Base-by-base conservation (phyloP, 2,113 vertebrate species). In the Ahaetulla prasina region DNA sequence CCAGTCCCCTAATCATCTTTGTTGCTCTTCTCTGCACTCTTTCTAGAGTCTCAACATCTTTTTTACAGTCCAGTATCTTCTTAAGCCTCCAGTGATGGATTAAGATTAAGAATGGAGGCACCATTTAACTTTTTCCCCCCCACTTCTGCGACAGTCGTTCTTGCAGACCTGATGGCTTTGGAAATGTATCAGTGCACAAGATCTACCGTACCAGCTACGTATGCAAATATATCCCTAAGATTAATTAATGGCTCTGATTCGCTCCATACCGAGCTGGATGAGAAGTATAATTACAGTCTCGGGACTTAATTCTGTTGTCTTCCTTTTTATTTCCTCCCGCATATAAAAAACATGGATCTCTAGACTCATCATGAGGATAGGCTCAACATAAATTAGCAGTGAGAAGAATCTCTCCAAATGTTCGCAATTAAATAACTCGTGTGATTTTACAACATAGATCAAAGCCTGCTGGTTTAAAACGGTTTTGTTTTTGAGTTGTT, bases 381-480 rank as follows among this genome's bases (percentile, higher is more conserved):
- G 4, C 94, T 95, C 95, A 57, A 96, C 47, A 92, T 89, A 91
- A 95, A 7, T 87, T 35, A 96, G 57, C 5, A 91, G 93, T 95
- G 94, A 90, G 39, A 35, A 80, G 35, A 35, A 89, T 54, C 50
- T 9, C 63, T 87, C 8, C 3, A 52, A 45, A 93, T 95, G 55
- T 74, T 92, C 49, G 95, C 89, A 93, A 92, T 94, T 94, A 92
- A 96, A 89, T 6, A 52, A 89, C 35, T 94, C 88, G 95, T 92
- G 27, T 22, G 88, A 57, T 43, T 92, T 95, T 47, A 30, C 43
- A 43, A 1, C 92, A 3, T 74, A 16, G 90, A 63, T 90, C 60
- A 95, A 91, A 93, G 52, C 45, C 87, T 93, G 14, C 7, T 55
- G 93, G 0, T 89, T 95, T 12, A 92, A 4, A 63, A 87, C 10